Evolutionary conservation across 1,140 invertebrate species (phyloP), one percentile per base, ranked within the genome.

Genomic region (Prorops nasuta): DNA sequence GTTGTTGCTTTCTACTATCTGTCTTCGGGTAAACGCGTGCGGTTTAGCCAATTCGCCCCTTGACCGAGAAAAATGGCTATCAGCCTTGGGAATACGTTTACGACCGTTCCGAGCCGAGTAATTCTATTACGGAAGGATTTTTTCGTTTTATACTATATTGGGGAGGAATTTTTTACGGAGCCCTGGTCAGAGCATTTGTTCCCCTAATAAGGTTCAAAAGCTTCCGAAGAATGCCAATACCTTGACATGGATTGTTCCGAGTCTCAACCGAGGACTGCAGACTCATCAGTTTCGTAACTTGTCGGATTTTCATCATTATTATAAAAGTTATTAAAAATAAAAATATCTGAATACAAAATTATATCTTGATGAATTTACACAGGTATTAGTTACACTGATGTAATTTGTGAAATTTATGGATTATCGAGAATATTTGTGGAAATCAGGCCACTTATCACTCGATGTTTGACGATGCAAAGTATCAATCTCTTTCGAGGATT

Each of bases 1-100:
- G 58, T 43, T 51, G 59, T 63, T 66, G 59, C 66, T 71, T 63
- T 55, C 51, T 49, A 55, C 64, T 59, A 77, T 76, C 56, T 63
- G 70, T 75, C 71, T 74, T 72, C 64, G 49, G 61, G 51, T 71
- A 72, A 75, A 73, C 67, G 67, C 63, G 66, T 58, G 63, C 56
- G 67, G 69, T 69, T 66, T 66, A 66, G 63, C 64, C 66, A 71
- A 72, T 74, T 74, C 69, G 63, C 67, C 72, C 66, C 67, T 76
- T 76, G 74, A 73, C 74, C 76, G 70, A 71, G 73, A 78, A 75
- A 76, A 77, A 77, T 77, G 66, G 64, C 70, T 69, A 77, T 75
- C 71, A 72, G 72, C 56, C 65, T 56, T 68, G 76, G 76, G 76
- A 78, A 76, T 78, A 76, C 70, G 64, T 75, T 77, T 77, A 77